Percentiles rank a stretch among this genome's conserved stretches.
phyloP scores from a whole-genome alignment of 2,888 invertebrate species.

The Philonicus albiceps region DNA sequence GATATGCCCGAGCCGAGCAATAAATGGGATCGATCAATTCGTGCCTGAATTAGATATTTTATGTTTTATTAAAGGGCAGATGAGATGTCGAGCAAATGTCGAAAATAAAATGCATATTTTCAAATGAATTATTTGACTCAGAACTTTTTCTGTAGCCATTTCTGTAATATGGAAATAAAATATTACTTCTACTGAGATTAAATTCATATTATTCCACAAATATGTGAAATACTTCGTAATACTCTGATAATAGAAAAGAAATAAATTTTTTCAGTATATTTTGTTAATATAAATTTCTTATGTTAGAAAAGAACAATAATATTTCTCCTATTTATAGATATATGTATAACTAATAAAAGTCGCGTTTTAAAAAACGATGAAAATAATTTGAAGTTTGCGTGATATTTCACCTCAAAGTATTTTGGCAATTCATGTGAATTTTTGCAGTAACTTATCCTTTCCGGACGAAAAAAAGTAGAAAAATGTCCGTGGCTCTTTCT shows the following conservation, averaged over 20 bases:
- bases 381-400: not conserved
- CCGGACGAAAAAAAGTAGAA: not conserved
- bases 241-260: not conserved
- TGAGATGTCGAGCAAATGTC: not conserved
- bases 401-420: not conserved
- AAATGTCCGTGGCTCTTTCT: not conserved
- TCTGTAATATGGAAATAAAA: not conserved
- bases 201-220: no score
- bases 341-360: not conserved
- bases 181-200: not conserved
- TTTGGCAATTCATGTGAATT: not conserved
- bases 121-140: not conserved
- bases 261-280: not conserved
- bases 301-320: not conserved
- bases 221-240: not conserved
- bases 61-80: not conserved
- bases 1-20: not conserved
- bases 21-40: slow-evolving; percentile 19
- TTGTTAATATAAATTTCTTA: not conserved
- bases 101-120: not conserved
- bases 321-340: not conserved
- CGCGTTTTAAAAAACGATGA: not conserved
- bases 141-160: not conserved
- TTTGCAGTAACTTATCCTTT: not conserved
- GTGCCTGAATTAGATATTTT: not conserved